Conservation (phyloP, 2,113 vertebrate genomes). For the Ceyx margarethae region DNA sequence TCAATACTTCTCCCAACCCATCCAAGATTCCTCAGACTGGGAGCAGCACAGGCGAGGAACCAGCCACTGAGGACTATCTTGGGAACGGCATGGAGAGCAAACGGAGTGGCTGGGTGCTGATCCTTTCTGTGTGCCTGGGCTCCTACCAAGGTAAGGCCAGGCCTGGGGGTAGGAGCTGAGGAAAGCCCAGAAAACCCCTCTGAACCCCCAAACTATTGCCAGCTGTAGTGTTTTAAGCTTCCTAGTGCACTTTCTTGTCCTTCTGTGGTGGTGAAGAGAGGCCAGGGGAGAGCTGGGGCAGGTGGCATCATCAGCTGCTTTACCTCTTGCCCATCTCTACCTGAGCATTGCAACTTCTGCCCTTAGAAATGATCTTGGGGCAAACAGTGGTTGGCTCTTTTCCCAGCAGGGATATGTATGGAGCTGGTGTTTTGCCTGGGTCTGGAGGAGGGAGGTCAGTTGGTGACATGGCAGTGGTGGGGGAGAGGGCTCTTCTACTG, state of each 20-base stretch:
- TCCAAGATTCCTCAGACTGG: slow-evolving; percentile 50
- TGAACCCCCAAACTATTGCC: background rate
- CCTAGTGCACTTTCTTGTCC: accelerated
- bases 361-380: background rate
- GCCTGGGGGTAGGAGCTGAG: background rate
- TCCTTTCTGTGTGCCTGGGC: slow-evolving; percentile 66
- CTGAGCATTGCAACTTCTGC: accelerated
- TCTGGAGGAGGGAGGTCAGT: accelerated
- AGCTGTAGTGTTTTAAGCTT: background rate
- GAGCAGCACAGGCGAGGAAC: slow-evolving; percentile 37
- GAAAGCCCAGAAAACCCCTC: background rate
- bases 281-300: background rate
- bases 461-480: accelerated
- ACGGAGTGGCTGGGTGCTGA: slow-evolving; percentile 64
- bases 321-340: background rate
- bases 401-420: accelerated
- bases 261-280: background rate
- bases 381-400: background rate
- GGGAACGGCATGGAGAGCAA: slow-evolving; percentile 48
- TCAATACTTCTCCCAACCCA: slow-evolving; percentile 10
- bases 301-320: background rate
- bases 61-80: slow-evolving; percentile 13
- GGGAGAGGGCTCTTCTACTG: background rate
- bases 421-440: background rate
- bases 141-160: slow-evolving; percentile 74